Percentiles rank a stretch among this genome's conserved stretches.
phyloP scores from a whole-genome alignment of 92 coral and sea anemone genomes.

The Epizoanthus stellaris region DNA sequence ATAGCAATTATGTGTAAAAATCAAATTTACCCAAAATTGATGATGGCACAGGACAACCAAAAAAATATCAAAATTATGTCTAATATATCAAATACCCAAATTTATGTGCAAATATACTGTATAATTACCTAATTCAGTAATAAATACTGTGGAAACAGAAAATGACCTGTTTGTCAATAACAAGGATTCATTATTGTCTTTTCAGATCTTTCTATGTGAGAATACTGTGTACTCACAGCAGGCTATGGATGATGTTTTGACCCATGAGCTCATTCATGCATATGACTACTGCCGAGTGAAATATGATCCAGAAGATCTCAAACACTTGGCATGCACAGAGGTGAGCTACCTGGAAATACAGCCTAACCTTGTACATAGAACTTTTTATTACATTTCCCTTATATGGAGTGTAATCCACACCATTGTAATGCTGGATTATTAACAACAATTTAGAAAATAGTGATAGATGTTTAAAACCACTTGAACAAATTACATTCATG shows the following conservation, averaged over 20 bases:
- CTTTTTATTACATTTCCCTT: neutral
- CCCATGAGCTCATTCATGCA: slow-evolving; percentile 96
- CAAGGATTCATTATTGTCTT: neutral
- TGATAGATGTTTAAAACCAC: no score
- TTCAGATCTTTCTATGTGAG: slow-evolving; percentile 92
- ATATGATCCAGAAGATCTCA: slow-evolving; percentile 86
- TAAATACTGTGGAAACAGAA: neutral
- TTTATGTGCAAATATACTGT: no score
- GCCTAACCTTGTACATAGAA: neutral
- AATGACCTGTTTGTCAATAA: neutral
- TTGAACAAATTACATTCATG: no score
- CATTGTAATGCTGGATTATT: no score
- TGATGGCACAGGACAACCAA: no score
- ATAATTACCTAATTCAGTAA: no score
- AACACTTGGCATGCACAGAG: slow-evolving; percentile 94
- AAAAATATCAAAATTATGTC: no score
- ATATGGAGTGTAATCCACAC: no score
- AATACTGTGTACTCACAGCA: slow-evolving; percentile 91
- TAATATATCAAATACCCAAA: no score
- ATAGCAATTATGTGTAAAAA: no score
- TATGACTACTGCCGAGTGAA: slow-evolving; percentile 91
- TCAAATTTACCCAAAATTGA: no score
- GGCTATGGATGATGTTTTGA: slow-evolving; percentile 87
- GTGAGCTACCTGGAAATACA: slow-evolving; percentile 43
- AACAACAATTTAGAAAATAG: no score